A percentile compares a stretch with the other conserved stretches of the same genome.
phyloP scores from a whole-genome alignment of 2,113 vertebrate species.

The Dipodomys stephensi region DNA sequence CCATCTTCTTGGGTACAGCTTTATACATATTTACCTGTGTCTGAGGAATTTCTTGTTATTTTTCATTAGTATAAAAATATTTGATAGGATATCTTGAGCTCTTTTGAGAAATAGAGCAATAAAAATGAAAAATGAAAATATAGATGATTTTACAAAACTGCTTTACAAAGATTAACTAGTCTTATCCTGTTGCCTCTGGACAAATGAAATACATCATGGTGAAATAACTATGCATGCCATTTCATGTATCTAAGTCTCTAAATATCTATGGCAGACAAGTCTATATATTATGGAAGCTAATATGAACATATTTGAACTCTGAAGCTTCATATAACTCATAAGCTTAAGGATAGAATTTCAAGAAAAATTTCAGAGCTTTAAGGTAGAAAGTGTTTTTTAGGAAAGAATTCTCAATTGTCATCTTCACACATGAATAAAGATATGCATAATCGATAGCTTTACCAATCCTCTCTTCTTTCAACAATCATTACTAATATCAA shows the following conservation, averaged over 20 bases:
- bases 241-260: background rate
- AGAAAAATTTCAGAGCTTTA: slow-evolving; percentile 20
- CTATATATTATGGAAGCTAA: slow-evolving; percentile 40
- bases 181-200: slow-evolving; percentile 3
- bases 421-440: background rate
- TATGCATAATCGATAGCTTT: background rate
- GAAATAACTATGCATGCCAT: slow-evolving; percentile 16
- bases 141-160: slow-evolving; percentile 36
- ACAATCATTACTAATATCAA: background rate
- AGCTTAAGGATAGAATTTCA: slow-evolving; percentile 19
- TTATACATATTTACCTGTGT: slow-evolving; percentile 11
- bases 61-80: background rate
- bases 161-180: slow-evolving; percentile 35
- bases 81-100: background rate
- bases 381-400: background rate
- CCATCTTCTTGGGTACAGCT: too few relatives aligned
- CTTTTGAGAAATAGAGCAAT: slow-evolving; percentile 7
- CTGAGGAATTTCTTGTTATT: background rate
- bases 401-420: background rate
- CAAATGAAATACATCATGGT: slow-evolving; percentile 63
- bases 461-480: background rate
- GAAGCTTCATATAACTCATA: slow-evolving; percentile 48
- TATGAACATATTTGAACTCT: slow-evolving; percentile 27
- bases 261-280: slow-evolving; percentile 26
- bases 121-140: slow-evolving; percentile 63